A percentile compares a stretch with the other conserved stretches of the same genome.
phyloP scores from a whole-genome alignment of 2,888 invertebrate genomes.

The Sylvicola cinctus region DNA sequence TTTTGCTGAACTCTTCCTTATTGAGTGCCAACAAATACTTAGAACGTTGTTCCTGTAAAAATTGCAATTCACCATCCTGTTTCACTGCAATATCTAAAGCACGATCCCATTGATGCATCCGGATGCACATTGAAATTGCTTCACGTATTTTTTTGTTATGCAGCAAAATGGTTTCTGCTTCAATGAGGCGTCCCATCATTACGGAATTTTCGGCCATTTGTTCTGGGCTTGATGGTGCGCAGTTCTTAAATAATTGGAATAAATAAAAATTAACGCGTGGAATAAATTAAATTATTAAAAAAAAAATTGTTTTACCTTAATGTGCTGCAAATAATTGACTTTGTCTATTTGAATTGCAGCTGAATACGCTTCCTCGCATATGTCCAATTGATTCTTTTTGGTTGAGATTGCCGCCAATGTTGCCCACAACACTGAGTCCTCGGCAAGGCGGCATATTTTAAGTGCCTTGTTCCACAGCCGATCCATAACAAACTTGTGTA shows the following conservation, averaged over 20 bases:
- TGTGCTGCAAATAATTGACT: conserved; percentile 64
- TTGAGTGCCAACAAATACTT: conserved; percentile 19
- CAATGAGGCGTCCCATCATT: conserved; percentile 20
- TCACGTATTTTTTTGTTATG: conserved; percentile 20
- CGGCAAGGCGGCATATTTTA: conserved; percentile 38
- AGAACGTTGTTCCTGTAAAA: conserved; percentile 16
- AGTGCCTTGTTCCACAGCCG: conserved; percentile 72
- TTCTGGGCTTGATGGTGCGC: conserved; percentile 18
- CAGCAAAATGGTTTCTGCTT: conserved; percentile 24
- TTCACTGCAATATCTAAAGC: conserved; percentile 20
- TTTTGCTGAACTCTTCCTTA: conserved; percentile 17
- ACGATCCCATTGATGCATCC: conserved; percentile 24
- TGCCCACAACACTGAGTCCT: conserved; percentile 67
- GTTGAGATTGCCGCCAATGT: conserved; percentile 83
- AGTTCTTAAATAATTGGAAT: conserved; percentile 9
- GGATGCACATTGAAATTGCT: conserved; percentile 18
- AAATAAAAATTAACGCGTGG: no score
- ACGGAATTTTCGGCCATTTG: conserved; percentile 26
- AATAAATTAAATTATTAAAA: no score
- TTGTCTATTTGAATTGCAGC: conserved; percentile 72
- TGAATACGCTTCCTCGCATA: conserved; percentile 90
- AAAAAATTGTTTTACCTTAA: no score
- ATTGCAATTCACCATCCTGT: conserved; percentile 10
- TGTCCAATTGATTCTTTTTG: conserved; percentile 62
- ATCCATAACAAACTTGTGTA: conserved; percentile 48